Base-by-base conservation (phyloP, 1,140 invertebrate genomes). In the Drosophila pachea region DNA sequence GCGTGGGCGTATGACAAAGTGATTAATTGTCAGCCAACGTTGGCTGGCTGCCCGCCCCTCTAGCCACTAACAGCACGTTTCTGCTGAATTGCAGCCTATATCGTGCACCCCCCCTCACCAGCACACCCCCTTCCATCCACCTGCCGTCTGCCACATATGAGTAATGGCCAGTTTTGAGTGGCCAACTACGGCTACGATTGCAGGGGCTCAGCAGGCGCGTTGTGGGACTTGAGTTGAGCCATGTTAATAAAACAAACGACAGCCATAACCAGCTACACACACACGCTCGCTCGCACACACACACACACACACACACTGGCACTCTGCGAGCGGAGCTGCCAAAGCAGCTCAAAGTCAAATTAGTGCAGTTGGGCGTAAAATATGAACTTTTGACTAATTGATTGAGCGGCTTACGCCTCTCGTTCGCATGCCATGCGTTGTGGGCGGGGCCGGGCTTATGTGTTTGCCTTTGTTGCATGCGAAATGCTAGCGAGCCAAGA, bases 1-100 rank as follows among this genome's bases (percentile, higher is more conserved):
- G 50, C 22, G 36, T 38, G 50, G 52, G 47, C 33, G 48, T 60
- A 78, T 78, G 71, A 76, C 76, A 79, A 79, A 79, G 76, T 79
- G 76, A 79, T 79, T 79, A 79, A 79, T 79, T 79, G 72, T 74
- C 76, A 74, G 68, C 22, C 47, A 61, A 50, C 32, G 43, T 52
- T 43, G 22, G 16, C 5, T 7, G 6, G 35, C 49, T 22, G 43
- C 40, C 40, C 40, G 7, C 7, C 16, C 56, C 7, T 22, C 22
- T 22, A 22, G 22, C 3, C 22, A 22, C 22, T 22, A 22, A 22
- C 22, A 22, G 22, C 22, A 22, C 22, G 22, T 22, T 22, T 22
- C 22, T 22, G 22, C 70, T 62, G 55, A 58, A 78, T 42, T 65
- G 47, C 31, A 68, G 68, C 59, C 45, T 55, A 76, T 60, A 76